Conservation (phyloP, 2,113 vertebrate species). For the Rattus rattus region DNA sequence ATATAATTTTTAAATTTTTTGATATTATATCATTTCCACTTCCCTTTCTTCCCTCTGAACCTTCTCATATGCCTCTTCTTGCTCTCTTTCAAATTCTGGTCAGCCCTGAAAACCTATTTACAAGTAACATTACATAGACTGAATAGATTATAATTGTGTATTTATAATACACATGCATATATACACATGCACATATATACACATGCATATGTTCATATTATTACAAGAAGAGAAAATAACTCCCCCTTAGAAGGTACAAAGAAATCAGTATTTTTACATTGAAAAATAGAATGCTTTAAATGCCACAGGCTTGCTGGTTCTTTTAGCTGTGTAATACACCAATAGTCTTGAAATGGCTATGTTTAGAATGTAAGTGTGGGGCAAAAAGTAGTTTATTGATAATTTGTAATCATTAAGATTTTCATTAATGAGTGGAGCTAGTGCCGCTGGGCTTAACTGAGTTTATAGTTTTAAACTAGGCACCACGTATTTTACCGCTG, state of each 20-base stretch:
- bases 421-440: conserved; percentile 3
- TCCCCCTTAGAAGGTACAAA: background rate
- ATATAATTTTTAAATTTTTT: background rate
- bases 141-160: background rate
- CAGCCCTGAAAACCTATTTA: background rate
- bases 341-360: conserved; percentile 40
- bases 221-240: conserved; percentile 53
- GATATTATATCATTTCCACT: background rate
- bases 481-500: background rate
- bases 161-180: background rate
- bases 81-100: background rate
- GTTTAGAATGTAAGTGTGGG: conserved; percentile 16
- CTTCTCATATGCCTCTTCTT: background rate
- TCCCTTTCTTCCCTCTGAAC: background rate
- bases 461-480: background rate
- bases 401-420: conserved; percentile 32
- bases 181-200: background rate
- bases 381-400: conserved; percentile 43
- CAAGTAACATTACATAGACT: background rate
- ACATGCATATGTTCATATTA: background rate
- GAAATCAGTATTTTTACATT: conserved; percentile 59
- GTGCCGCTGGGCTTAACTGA: conserved; percentile 58
- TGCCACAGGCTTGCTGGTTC: conserved; percentile 37
- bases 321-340: conserved; percentile 45
- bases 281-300: conserved; percentile 21